phyloP scores from a whole-genome alignment of 2,888 invertebrate genomes.

The Eumacrocentrus americanus region DNA sequence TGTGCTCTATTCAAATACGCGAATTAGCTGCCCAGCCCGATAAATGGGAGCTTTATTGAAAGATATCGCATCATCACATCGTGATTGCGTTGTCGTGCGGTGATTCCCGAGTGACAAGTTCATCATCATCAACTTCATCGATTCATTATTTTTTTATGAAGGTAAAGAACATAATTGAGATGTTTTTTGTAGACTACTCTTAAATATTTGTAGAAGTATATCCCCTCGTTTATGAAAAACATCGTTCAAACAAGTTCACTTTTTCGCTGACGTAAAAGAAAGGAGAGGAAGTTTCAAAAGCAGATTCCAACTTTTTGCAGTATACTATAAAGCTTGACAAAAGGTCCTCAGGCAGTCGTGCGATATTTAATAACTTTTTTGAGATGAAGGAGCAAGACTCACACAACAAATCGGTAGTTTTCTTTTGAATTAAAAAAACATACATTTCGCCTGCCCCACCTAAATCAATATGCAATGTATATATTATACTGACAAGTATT shows the following conservation, averaged over 20 bases:
- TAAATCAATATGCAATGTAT: too few species aligned
- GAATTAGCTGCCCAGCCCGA: not conserved
- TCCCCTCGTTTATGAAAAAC: not conserved
- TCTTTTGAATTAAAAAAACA: too few species aligned
- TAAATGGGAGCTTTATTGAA: not conserved
- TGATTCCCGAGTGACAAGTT: not conserved
- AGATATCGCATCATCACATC: not conserved
- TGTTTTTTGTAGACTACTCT: too few species aligned
- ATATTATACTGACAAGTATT: too few species aligned
- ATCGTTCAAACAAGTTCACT: not conserved
- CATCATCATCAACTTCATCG: too few species aligned
- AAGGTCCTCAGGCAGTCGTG: conserved; percentile 17
- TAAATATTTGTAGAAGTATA: not conserved
- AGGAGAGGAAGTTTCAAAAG: conserved; percentile 15
- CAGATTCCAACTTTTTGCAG: conserved; percentile 22
- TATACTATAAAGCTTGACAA: conserved; percentile 2
- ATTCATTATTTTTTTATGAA: too few species aligned
- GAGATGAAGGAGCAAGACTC: not conserved
- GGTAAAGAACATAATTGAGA: too few species aligned
- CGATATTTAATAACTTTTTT: conserved; percentile 18
- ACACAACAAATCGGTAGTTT: too few species aligned
- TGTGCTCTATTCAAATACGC: not conserved
- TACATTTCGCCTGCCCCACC: too few species aligned
- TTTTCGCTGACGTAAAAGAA: conserved; percentile 7
- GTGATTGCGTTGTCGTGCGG: not conserved